Evolutionary conservation across 2,113 vertebrate species (phyloP), one percentile per base, ranked within the genome.

Genomic region (Microtus ochrogaster): DNA sequence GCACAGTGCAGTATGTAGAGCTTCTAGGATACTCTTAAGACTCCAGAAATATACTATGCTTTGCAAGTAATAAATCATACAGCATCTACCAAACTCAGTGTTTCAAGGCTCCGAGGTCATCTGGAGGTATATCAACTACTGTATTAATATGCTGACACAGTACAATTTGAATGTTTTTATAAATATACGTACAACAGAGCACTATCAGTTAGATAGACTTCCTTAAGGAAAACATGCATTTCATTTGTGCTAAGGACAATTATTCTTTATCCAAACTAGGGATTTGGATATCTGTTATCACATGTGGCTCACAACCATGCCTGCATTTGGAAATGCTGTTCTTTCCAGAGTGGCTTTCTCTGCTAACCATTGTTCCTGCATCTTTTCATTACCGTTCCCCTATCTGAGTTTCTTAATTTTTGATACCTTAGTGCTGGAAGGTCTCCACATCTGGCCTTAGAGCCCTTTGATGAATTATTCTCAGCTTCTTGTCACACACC

Each of bases 1-100:
- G 89, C 91, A 94, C 33, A 96, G 73, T 93, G n/a, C 79, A 97
- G 87, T 92, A 94, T 81, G 94, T 94, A 96, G 28, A 68, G 55
- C 70, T 96, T 97, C 90, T 89, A 88, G n/a, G 81, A 89, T 83
- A 95, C 0, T 83, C 28, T 82, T 85, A 41, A 58, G 78, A 88
- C 77, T 85, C 24, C 91, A 85, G 94, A 97, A 93, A 39, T 61
- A 97, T 44, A 74, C 49, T 95, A 28, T 81, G 89, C 30, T 94
- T 96, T 96, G 2, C 2, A 94, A 96, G 63, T 82, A 97, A 97
- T 82, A 92, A 96, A 52, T 92, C 26, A 1, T 86, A 65, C 44
- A 92, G 78, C 22, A 19, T 74, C 65, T 96, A 39, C 36, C 94
- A 81, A 95, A 39, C 96, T 95, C 28, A 89, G 3, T 76, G 19